Conservation (phyloP, 53 echinoderm and acorn worm species). For the Antedon mediterranea region DNA sequence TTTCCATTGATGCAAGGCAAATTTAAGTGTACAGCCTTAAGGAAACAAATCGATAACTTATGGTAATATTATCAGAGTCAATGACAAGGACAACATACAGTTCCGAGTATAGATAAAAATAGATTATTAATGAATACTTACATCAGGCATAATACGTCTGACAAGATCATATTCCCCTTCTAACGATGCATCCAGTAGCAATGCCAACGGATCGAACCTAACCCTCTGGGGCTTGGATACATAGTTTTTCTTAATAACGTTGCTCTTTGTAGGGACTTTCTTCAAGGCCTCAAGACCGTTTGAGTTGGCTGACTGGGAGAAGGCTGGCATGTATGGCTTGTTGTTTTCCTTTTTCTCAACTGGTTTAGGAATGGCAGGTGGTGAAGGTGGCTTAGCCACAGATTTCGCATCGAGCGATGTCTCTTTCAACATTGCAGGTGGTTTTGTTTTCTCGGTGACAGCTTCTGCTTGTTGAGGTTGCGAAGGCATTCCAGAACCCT, state of each 20-base stretch:
- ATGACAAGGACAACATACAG: too few relatives aligned
- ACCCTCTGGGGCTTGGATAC: constrained; percentile 57
- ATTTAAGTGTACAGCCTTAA: too few relatives aligned
- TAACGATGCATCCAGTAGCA: constrained; percentile 84
- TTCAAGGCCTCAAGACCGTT: constrained; percentile 45
- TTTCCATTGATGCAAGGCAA: too few relatives aligned
- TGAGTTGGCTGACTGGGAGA: constrained; percentile 61
- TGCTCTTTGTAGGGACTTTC: constrained; percentile 40
- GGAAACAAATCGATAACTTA: too few relatives aligned
- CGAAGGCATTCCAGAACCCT: not conserved
- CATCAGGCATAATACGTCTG: constrained; percentile 82
- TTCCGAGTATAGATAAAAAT: too few relatives aligned
- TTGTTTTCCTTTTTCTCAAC: constrained; percentile 24
- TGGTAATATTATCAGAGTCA: too few relatives aligned
- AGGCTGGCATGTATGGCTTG: constrained; percentile 62
- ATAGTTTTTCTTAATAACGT: constrained; percentile 63
- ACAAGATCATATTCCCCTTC: constrained; percentile 94
- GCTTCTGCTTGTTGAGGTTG: not conserved
- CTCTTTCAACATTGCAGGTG: not conserved
- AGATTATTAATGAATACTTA: constrained; percentile 14
- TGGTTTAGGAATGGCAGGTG: not conserved
- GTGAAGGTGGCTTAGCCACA: not conserved
- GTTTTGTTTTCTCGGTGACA: not conserved
- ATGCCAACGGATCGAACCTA: constrained; percentile 87
- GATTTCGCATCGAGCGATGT: not conserved